A percentile compares a stretch with the other conserved stretches of the same genome.
phyloP scores from a whole-genome alignment of 2,113 vertebrate species.

The Pseudonaja textilis region DNA sequence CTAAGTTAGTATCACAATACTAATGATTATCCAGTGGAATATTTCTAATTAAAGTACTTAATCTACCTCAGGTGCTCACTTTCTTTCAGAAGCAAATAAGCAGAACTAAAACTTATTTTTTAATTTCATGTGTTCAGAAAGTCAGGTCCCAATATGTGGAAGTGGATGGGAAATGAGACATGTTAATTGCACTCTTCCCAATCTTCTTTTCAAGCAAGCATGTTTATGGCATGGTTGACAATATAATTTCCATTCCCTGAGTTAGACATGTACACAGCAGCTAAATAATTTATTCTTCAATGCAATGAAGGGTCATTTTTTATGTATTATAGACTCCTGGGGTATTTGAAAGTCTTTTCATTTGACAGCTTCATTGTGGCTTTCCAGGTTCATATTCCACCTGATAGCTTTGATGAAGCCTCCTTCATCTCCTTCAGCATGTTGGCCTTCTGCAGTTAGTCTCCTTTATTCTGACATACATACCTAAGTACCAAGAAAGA shows the following conservation, averaged over 20 bases:
- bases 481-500: no score
- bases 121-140: neutral
- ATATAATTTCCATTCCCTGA: neutral
- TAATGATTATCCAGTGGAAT: neutral
- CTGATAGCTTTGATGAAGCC: neutral
- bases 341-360: neutral
- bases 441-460: neutral
- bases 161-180: neutral
- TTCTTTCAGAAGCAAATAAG: neutral
- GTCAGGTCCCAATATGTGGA: neutral
- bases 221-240: neutral
- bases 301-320: neutral
- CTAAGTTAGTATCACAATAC: no score
- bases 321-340: neutral
- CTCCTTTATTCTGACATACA: neutral
- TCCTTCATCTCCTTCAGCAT: neutral
- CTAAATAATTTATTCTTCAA: neutral
- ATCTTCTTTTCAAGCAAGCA: neutral
- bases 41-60: neutral
- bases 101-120: neutral
- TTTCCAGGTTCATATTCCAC: neutral
- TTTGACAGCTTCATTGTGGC: neutral
- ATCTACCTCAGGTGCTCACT: neutral
- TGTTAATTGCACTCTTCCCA: neutral
- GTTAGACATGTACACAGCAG: neutral